Conservation (phyloP, 2,113 vertebrate species). For the Hylia prasina region DNA sequence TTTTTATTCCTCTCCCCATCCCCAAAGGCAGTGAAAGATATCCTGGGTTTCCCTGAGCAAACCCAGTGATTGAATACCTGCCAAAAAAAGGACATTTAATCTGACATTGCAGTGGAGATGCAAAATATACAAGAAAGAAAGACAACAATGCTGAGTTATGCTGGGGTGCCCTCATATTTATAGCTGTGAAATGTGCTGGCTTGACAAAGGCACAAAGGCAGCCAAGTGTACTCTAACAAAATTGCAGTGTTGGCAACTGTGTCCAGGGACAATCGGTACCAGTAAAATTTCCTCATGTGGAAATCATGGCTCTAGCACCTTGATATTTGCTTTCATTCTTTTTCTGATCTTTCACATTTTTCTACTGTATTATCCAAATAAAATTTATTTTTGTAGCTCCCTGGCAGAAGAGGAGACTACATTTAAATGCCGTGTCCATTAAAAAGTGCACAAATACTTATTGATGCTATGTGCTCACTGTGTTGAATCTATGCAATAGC, state of each 20-base stretch:
- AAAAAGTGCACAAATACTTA: not conserved
- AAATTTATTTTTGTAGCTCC: not conserved
- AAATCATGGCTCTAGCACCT: not conserved
- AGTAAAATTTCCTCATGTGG: not conserved
- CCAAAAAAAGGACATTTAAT: not conserved
- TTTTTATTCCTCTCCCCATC: not conserved
- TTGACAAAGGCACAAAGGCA: not conserved
- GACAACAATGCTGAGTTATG: not conserved
- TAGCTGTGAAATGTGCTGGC: constrained; percentile 12
- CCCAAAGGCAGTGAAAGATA: not conserved
- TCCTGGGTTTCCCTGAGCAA: not conserved
- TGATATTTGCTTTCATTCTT: not conserved
- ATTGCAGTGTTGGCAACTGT: not conserved
- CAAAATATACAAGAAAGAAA: not conserved
- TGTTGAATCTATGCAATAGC: not conserved
- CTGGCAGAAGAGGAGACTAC: not conserved
- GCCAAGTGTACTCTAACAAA: not conserved
- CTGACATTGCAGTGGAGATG: not conserved
- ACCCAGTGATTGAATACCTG: not conserved
- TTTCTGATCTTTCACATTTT: not conserved
- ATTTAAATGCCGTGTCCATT: not conserved
- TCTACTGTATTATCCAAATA: not conserved
- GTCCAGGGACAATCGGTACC: not conserved
- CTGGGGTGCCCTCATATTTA: not conserved
- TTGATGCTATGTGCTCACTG: not conserved